Conservation (phyloP, 2,888 invertebrate species). For the Autographa gamma region DNA sequence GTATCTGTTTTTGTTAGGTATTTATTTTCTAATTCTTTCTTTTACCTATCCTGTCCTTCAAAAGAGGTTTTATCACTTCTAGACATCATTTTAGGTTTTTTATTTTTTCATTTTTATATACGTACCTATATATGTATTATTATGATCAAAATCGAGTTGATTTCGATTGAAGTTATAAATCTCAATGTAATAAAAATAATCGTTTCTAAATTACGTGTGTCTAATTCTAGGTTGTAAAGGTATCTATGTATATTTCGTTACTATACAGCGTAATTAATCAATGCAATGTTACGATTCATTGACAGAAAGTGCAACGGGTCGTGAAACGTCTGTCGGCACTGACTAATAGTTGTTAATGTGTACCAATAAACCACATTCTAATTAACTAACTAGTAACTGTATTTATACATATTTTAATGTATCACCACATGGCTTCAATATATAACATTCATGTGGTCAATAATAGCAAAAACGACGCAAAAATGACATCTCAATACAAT, state of each 20-base stretch:
- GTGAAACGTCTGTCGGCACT: neutral
- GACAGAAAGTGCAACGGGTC: slow-evolving; percentile 7
- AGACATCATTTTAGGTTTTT: too few species aligned
- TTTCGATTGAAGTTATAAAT: too few species aligned
- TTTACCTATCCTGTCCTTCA: too few species aligned
- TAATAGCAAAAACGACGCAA: neutral
- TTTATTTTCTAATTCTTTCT: too few species aligned
- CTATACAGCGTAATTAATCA: neutral
- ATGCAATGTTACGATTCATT: slow-evolving; percentile 1
- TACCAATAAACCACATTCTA: neutral
- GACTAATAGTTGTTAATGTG: neutral
- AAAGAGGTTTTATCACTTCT: too few species aligned
- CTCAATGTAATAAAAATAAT: too few species aligned
- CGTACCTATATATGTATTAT: too few species aligned
- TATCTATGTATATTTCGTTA: neutral
- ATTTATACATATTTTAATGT: neutral
- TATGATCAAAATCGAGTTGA: too few species aligned
- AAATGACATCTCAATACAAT: neutral
- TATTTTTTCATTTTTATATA: too few species aligned
- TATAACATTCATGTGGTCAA: neutral
- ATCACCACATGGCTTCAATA: neutral
- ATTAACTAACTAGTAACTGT: neutral
- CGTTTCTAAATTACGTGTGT: too few species aligned
- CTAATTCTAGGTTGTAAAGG: neutral
- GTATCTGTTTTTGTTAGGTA: too few species aligned